Base-by-base conservation (phyloP, 1,140 invertebrate genomes). In the Aphelinus certus region DNA sequence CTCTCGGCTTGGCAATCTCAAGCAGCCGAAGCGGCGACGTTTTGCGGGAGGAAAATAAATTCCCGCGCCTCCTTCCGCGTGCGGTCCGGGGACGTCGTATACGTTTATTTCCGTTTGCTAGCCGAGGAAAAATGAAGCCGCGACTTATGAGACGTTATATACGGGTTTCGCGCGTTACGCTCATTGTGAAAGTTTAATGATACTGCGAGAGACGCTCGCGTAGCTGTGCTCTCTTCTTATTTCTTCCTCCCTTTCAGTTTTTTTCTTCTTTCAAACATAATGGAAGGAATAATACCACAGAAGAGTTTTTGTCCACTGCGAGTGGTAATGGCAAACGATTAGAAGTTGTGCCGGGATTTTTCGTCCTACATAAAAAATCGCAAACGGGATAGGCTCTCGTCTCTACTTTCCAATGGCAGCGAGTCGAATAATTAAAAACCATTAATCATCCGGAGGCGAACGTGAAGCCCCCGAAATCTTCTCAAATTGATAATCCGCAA, bases 131-230 rank as follows among this genome's bases (percentile, higher is more conserved):
- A 68, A 68, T 68, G 55, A 68, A 58, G 55, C 55, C 66, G 9
- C 10, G 51, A 68, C 66, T 68, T 48, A 68, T 48, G 55, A 68
- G 66, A 68, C 55, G 51, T 26, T 26, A 26, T 26, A 26, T 60
- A 9, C 61, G 42, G 43, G 42, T 45, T 42, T 3, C 3, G 10
- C 58, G 58, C 64, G 47, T 45, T 7, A 53, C 49, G 57, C 56
- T 70, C 68, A 61, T 70, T 70, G 57, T 70, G 47, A 60, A 70
- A 70, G 47, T 70, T 70, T 70, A 70, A 70, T 51, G 68, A 61
- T 70, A 61, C 57, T 47, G n/a, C 47, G 47, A 42, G n/a, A 9
- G 26, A 26, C 26, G 55, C 55, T 7, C 6, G 58, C 42, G 58
- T 7, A 7, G 6, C 58, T 60, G 42, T 60, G 58, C 58, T 60